phyloP scores from a whole-genome alignment of 1,140 invertebrate species.

The Zeugodacus cucurbitae region DNA sequence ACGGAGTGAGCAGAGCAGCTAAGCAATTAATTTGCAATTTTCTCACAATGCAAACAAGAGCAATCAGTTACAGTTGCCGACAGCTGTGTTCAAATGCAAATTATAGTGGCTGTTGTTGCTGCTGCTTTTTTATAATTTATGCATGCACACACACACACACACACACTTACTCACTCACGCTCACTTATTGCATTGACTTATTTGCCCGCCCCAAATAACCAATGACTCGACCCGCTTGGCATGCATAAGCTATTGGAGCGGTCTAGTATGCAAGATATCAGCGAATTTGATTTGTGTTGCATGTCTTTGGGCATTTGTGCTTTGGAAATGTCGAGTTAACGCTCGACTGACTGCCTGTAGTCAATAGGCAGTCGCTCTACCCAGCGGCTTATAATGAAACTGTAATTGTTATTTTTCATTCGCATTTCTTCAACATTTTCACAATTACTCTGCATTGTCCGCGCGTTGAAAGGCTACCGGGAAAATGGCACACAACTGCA shows the following conservation, averaged over 20 bases:
- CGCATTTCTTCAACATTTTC: not conserved
- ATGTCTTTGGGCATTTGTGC: not conserved
- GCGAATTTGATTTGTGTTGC: not conserved
- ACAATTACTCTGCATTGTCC: slow-evolving; percentile 5
- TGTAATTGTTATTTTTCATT: not conserved
- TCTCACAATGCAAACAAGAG: not conserved
- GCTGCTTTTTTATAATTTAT: no score
- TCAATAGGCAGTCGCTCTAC: not conserved
- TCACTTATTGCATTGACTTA: not conserved
- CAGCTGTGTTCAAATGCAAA: slow-evolving; percentile 2
- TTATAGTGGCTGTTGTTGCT: not conserved
- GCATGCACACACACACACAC: not conserved
- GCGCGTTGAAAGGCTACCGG: slow-evolving; percentile 1
- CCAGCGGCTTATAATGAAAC: not conserved
- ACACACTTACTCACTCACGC: not conserved
- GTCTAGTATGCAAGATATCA: not conserved
- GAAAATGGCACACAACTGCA: slow-evolving; percentile 37
- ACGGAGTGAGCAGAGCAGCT: slow-evolving; percentile 1
- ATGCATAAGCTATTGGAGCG: not conserved
- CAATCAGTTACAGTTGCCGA: slow-evolving; percentile 16
- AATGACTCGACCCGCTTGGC: not conserved
- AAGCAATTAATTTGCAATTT: slow-evolving; percentile 39
- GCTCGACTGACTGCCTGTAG: not conserved
- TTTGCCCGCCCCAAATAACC: not conserved
- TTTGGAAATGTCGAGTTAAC: not conserved